These are phyloP conservation scores for Prietella phreatophila DNA, from an alignment of 2,113 vertebrate species.

Conservation along the genomic window DNA sequence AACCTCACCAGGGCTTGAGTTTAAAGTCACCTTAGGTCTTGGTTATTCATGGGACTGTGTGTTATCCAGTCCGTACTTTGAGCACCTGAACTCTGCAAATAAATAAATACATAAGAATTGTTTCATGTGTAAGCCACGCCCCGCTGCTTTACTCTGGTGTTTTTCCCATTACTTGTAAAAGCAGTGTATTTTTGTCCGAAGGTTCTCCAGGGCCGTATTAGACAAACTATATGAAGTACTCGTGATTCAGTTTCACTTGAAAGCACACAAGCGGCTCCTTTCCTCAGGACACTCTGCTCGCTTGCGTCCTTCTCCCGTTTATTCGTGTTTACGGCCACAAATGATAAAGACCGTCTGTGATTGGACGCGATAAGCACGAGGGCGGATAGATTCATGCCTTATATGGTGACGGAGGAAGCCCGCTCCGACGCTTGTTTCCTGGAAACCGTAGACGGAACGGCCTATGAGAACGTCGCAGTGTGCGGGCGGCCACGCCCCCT, in stretches of 20 bases:
- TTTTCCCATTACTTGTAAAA: neutral
- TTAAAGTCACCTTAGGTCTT: neutral
- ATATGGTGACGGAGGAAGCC: slow-evolving; percentile 49
- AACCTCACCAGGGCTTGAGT: neutral
- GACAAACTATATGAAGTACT: neutral
- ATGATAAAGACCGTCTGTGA: slow-evolving; percentile 47
- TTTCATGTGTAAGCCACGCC: neutral
- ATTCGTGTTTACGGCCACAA: slow-evolving; percentile 55
- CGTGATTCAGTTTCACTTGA: no score
- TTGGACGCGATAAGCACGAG: slow-evolving; percentile 47
- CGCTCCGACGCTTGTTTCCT: slow-evolving; percentile 49
- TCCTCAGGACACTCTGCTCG: neutral
- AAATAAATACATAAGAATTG: neutral
- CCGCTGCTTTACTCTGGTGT: neutral
- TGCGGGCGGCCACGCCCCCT: slow-evolving; percentile 41
- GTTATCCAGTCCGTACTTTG: neutral
- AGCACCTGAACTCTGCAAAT: neutral
- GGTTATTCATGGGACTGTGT: neutral
- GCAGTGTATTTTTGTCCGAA: neutral
- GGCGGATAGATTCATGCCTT: slow-evolving; percentile 47
- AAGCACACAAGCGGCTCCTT: neutral
- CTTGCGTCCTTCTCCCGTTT: slow-evolving; percentile 33
- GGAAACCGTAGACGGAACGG: slow-evolving; percentile 48
- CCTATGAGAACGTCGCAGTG: slow-evolving; percentile 47
- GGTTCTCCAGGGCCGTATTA: neutral